These are phyloP conservation scores for Hymenochirus boettgeri DNA, from an alignment of 2,113 vertebrate genomes.

Conservation along the genomic window DNA sequence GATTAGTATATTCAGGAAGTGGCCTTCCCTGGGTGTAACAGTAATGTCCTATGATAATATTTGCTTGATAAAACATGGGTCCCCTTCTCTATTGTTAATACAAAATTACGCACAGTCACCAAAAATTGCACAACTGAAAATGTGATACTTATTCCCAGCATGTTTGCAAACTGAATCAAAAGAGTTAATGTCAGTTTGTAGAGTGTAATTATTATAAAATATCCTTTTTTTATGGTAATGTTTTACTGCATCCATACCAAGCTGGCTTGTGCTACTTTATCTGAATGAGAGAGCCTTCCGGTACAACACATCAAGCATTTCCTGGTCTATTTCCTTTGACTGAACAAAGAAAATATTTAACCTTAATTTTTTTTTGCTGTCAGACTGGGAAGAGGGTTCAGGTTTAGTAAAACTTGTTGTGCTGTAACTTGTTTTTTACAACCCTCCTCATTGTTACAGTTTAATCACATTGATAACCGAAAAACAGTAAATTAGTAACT, in stretches of 20 bases:
- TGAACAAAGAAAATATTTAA: conserved; percentile 32
- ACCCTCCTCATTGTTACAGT: no score
- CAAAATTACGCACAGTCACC: no score
- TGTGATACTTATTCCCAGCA: no score
- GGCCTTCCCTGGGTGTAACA: no score
- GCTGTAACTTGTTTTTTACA: no score
- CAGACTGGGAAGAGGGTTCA: conserved; percentile 4
- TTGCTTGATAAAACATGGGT: no score
- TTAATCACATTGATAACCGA: no score
- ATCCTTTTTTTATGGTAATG: conserved; percentile 11
- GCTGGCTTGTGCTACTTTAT: conserved; percentile 17
- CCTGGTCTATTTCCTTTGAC: conserved; percentile 33
- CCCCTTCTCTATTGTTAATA: no score
- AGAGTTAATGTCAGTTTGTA: background rate
- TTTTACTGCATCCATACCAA: conserved; percentile 10
- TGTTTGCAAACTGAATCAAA: background rate
- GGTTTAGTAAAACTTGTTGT: background rate
- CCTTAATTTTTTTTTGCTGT: conserved; percentile 3
- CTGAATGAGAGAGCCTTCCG: conserved; percentile 25
- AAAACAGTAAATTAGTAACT: no score
- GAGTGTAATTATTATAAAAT: conserved; percentile 11
- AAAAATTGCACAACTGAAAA: no score
- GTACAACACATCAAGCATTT: conserved; percentile 27
- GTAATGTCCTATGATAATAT: no score
- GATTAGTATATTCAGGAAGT: no score